phyloP scores from a whole-genome alignment of 2,888 invertebrate species.

The Neoitamus cyanurus region DNA sequence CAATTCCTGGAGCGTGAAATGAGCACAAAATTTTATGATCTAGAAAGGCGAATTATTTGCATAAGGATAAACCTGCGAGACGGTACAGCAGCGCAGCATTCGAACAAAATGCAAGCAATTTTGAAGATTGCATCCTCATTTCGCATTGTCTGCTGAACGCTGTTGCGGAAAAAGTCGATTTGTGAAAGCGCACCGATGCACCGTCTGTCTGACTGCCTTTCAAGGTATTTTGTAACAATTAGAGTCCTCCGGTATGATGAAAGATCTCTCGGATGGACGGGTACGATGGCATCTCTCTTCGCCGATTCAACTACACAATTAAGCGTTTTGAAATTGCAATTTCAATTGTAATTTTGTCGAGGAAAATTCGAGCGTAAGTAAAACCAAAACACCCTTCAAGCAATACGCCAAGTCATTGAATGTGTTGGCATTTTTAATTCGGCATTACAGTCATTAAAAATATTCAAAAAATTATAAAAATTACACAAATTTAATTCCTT shows the following conservation, averaged over 20 bases:
- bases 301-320: background rate
- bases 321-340: background rate
- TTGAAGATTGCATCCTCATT: constrained; percentile 34
- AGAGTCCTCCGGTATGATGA: background rate
- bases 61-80: constrained; percentile 6
- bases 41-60: constrained; percentile 26
- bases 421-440: background rate
- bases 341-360: background rate
- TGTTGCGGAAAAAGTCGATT: constrained; percentile 1
- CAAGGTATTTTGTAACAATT: constrained; percentile 1
- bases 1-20: constrained; percentile 22
- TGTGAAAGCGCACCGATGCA: constrained; percentile 2
- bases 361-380: background rate
- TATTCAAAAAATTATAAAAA: no score
- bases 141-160: background rate
- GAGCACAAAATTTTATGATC: constrained; percentile 34
- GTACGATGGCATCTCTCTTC: background rate
- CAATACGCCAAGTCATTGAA: background rate
- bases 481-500: no score
- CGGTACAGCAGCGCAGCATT: background rate
- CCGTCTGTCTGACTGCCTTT: background rate
- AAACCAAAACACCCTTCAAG: background rate
- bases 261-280: background rate
- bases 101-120: constrained; percentile 28
- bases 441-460: no score